Conservation (phyloP, 1,140 invertebrate species). For the Popillia japonica region DNA sequence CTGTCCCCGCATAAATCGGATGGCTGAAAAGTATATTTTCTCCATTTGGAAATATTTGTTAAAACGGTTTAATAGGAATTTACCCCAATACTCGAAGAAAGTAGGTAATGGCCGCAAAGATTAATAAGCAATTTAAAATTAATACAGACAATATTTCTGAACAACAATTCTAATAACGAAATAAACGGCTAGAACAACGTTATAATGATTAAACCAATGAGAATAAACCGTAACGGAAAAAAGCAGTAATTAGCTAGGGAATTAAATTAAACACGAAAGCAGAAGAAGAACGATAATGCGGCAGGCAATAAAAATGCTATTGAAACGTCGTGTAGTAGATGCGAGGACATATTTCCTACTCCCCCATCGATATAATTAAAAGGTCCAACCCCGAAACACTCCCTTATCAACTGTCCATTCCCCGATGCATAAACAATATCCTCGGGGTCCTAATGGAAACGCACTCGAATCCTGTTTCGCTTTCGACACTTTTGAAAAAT, state of each 20-base stretch:
- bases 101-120: too few species aligned
- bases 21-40: too few species aligned
- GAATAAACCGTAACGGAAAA: background rate
- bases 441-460: constrained; percentile 25
- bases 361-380: constrained; percentile 43
- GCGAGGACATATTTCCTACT: constrained; percentile 42
- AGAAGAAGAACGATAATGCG: constrained; percentile 30
- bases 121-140: too few species aligned
- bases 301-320: constrained; percentile 26
- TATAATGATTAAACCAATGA: background rate
- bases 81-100: too few species aligned
- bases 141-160: too few species aligned
- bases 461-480: background rate
- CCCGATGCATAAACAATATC: constrained; percentile 43
- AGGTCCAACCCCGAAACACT: constrained; percentile 44
- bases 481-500: constrained; percentile 31
- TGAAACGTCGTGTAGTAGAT: constrained; percentile 29
- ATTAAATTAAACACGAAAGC: constrained; percentile 5
- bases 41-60: too few species aligned
- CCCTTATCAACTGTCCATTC: constrained; percentile 43
- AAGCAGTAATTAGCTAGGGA: background rate
- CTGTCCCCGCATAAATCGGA: too few species aligned
- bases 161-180: too few species aligned
- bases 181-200: background rate
- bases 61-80: too few species aligned